phyloP scores from a whole-genome alignment of 2,113 vertebrate genomes.

The Balaenoptera acutorostrata region DNA sequence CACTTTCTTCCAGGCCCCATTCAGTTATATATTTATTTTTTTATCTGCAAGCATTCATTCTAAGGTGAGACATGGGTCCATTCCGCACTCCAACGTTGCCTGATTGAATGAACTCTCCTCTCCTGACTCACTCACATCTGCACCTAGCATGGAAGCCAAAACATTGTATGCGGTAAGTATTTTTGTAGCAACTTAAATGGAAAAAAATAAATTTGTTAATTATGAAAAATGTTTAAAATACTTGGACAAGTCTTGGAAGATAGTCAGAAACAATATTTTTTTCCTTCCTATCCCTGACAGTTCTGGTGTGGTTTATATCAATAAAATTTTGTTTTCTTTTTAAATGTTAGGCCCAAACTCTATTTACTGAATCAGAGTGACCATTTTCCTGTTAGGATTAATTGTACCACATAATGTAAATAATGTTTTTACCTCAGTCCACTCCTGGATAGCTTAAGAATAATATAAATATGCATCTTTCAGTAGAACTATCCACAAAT shows the following conservation, averaged over 20 bases:
- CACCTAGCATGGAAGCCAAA: neutral
- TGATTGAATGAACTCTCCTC: neutral
- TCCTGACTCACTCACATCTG: neutral
- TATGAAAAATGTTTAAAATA: neutral
- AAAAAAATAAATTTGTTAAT: neutral
- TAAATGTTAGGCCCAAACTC: neutral
- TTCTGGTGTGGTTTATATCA: neutral
- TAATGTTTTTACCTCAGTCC: neutral
- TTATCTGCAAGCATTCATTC: neutral
- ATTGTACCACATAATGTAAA: neutral
- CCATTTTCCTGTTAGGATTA: neutral
- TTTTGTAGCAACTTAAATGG: neutral
- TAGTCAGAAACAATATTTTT: neutral
- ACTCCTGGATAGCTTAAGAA: neutral
- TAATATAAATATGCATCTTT: neutral
- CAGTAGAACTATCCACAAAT: neutral
- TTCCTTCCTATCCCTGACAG: neutral
- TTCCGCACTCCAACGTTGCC: neutral
- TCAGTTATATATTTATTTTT: neutral
- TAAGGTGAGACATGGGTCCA: neutral
- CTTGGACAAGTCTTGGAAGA: neutral
- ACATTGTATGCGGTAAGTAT: neutral
- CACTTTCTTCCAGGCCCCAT: neutral
- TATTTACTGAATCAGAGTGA: neutral
- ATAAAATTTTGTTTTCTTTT: neutral